A percentile compares a stretch with the other conserved stretches of the same genome.
Evolutionary conservation across 2,113 vertebrate species (phyloP).

Genomic region (Poeciliopsis retropinna): DNA sequence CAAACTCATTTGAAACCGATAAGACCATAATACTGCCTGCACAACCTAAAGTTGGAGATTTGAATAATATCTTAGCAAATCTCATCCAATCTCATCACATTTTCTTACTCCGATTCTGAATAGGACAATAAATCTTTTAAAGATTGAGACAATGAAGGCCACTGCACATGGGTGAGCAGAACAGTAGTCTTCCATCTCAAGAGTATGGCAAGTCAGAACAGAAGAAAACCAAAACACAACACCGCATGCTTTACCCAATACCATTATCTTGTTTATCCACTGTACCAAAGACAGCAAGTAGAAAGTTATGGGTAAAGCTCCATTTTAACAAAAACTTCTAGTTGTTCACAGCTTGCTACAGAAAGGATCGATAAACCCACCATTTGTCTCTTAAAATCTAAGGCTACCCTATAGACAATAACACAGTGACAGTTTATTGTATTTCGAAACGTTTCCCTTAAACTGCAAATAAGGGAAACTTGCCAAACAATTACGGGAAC

Average conservation of each 20-base stretch:
- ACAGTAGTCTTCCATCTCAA: too few relatives aligned
- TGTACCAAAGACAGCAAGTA: background rate
- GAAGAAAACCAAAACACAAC: background rate
- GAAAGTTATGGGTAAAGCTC: background rate
- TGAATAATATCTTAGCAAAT: background rate
- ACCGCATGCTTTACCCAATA: background rate
- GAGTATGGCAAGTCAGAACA: background rate
- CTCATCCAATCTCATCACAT: background rate
- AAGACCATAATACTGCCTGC: background rate
- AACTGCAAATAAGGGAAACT: background rate
- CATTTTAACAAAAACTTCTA: background rate
- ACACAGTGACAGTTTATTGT: background rate
- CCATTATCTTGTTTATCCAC: background rate
- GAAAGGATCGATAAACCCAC: background rate
- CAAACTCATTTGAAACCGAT: background rate
- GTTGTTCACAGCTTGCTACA: background rate
- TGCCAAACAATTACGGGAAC: background rate
- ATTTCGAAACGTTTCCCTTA: background rate
- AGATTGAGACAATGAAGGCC: background rate
- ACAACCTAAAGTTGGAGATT: background rate
- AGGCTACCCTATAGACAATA: too few relatives aligned
- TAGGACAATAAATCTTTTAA: background rate
- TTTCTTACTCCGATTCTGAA: background rate
- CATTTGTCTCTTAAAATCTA: accelerated
- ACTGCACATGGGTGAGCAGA: background rate